These are phyloP conservation scores for Cantharis rustica DNA, from an alignment of 2,888 invertebrate species.

Conservation along the genomic window DNA sequence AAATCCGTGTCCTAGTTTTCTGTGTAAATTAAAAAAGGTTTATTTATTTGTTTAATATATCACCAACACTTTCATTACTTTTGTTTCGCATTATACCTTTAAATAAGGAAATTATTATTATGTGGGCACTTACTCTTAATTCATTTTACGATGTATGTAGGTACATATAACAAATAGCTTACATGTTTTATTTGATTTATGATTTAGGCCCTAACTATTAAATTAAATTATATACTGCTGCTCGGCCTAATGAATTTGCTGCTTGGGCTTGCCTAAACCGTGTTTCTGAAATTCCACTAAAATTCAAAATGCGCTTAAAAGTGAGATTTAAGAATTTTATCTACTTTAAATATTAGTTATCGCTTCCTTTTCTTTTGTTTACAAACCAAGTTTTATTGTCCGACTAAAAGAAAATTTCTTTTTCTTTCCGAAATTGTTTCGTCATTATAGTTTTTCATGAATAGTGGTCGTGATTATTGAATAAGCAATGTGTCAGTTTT, in stretches of 20 bases:
- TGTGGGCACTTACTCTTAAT: background rate
- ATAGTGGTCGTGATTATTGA: background rate
- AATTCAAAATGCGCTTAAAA: background rate
- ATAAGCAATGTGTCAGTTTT: background rate
- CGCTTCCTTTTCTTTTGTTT: background rate
- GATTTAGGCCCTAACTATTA: constrained; percentile 10
- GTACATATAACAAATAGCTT: background rate
- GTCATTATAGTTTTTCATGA: background rate
- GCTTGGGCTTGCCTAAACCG: background rate
- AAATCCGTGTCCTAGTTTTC: background rate
- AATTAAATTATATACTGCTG: background rate
- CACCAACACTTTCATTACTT: background rate
- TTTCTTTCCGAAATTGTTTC: background rate
- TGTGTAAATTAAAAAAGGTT: background rate
- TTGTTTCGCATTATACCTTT: background rate
- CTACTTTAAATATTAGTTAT: background rate
- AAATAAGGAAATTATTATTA: background rate
- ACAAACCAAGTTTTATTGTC: background rate
- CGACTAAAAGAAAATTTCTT: background rate
- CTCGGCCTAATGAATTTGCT: constrained; percentile 11
- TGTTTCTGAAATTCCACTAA: background rate
- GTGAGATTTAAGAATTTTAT: constrained; percentile 10
- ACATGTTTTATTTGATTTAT: background rate
- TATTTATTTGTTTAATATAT: background rate
- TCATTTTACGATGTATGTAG: background rate